Conservation (phyloP, 23 tunicate species). For the Ciona savignyi region DNA sequence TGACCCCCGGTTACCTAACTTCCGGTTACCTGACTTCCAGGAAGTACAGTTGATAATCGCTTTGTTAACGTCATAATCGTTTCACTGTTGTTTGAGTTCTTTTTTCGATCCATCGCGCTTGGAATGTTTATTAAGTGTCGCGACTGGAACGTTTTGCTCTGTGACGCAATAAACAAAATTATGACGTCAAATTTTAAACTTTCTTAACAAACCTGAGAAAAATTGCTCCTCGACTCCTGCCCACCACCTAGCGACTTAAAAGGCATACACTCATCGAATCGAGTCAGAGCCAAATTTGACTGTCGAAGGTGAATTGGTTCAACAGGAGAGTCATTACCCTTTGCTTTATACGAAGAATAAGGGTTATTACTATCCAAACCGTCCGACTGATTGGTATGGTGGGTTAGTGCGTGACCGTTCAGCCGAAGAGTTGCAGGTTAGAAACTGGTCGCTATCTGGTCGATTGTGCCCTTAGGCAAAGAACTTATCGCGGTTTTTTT, state of each 20-base stretch:
- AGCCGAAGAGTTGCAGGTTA: too few relatives aligned
- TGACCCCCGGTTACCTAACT: too few relatives aligned
- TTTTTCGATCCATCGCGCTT: neutral
- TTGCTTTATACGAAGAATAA: neutral
- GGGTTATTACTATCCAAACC: too few relatives aligned
- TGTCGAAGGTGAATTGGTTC: neutral
- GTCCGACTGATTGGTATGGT: too few relatives aligned
- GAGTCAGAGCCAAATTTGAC: slow-evolving; percentile 3
- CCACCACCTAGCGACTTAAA: neutral
- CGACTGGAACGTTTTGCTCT: neutral
- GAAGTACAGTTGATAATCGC: neutral
- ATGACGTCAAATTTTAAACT: neutral
- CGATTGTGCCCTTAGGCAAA: too few relatives aligned
- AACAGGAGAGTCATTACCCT: neutral
- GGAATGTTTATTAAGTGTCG: neutral
- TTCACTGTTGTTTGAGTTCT: neutral
- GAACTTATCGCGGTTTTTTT: too few relatives aligned
- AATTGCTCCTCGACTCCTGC: neutral
- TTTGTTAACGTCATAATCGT: neutral
- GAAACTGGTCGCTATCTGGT: neutral
- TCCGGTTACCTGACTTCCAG: neutral
- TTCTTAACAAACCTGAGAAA: neutral
- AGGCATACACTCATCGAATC: slow-evolving; percentile 24
- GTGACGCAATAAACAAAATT: neutral
- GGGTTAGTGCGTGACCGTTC: too few relatives aligned